Conservation (phyloP, 64 coral and sea anemone genomes). For the Anthopleura sola region DNA sequence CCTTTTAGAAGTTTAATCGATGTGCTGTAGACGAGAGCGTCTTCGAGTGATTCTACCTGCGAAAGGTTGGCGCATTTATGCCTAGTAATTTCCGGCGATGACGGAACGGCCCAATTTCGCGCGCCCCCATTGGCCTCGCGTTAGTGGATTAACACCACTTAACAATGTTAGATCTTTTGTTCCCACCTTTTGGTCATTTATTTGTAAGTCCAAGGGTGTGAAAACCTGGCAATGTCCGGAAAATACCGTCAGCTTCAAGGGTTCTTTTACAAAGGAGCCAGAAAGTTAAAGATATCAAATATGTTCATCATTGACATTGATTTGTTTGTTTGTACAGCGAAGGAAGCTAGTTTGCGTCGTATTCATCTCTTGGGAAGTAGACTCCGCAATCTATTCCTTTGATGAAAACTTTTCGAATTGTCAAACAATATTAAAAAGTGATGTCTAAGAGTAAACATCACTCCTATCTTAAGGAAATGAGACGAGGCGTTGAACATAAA, state of each 20-base stretch:
- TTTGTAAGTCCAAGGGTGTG: neutral
- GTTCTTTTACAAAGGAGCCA: neutral
- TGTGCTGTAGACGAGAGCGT: neutral
- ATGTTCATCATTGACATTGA: neutral
- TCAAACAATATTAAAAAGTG: slow-evolving; percentile 11
- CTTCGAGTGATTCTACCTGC: neutral
- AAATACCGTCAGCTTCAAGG: neutral
- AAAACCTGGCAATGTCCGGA: neutral
- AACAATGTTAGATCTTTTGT: neutral
- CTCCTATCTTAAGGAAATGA: neutral
- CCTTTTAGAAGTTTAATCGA: neutral
- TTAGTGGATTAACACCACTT: neutral
- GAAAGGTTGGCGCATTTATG: neutral
- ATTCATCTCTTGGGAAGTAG: neutral
- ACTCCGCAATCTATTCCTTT: neutral
- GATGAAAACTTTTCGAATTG: neutral
- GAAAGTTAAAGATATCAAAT: neutral
- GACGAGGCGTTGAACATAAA: neutral
- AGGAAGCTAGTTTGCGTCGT: neutral
- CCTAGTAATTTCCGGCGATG: neutral
- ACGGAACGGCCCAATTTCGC: neutral
- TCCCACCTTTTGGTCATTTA: neutral
- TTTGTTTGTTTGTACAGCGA: neutral
- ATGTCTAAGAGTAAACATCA: neutral
- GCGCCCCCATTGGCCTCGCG: neutral